Base-by-base conservation (phyloP, 53 echinoderm and acorn worm species). In the Crossaster papposus region DNA sequence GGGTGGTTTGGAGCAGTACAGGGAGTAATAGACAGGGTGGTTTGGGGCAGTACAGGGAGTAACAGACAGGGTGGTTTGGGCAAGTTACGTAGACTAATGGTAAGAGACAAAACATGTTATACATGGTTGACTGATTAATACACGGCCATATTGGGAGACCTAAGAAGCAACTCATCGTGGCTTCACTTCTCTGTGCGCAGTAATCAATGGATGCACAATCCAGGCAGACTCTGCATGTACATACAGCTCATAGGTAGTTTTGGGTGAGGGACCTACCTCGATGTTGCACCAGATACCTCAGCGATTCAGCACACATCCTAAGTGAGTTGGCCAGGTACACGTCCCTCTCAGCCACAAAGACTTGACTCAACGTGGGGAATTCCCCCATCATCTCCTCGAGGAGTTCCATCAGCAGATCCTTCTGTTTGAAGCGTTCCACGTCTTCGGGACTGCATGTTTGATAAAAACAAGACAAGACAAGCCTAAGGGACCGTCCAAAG, bases 371-470 rank as follows among this genome's bases (percentile, higher is more conserved):
- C 3, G 91, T 89, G 17, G 95, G 97, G 78, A 94, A 97, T 81
- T 95, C 95, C 36, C 97, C 97, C 51, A 94, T 97, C 95, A 97
- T 97, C 93, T 95, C 95, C 81, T 93, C 94, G 18, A 97, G 77
- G 90, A 96, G 95, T 68, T 97, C 97, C 91, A 94, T 94, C 82
- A 97, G 75, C 2, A 97, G 87, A 58, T 97, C 97, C 75, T 97
- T 97, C 91, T 97, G 95, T 86, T 97, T 97, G 85, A 92, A 97
- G 72, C 94, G 95, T 44, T 97, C 97, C 28, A 97, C 97, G 83
- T 95, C 95, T 76, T 95, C 95, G 14, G 94, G 89, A 54, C 96
- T 96, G 87, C 65, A 12, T 24, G 44, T 5, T 7, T 9, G 9
- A 44, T 9, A 44, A 44, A 44, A 44, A 44, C 9, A 44, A 44